Conservation (phyloP, 2,113 vertebrate species). For the Sminthopsis crassicaudata region DNA sequence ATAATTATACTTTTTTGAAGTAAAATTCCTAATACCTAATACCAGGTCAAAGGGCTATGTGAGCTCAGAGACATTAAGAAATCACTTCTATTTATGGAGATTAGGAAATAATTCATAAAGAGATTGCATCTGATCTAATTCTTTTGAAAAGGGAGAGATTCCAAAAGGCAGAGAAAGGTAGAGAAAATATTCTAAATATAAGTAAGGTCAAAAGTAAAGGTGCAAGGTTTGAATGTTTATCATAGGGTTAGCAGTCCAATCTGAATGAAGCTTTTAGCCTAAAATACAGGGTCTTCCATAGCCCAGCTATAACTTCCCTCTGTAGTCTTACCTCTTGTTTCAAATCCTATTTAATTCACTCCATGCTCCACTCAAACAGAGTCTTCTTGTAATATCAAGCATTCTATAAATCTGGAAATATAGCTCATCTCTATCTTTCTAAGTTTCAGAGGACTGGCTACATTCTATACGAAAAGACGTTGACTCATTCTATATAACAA, state of each 20-base stretch:
- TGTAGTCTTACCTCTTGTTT: background rate
- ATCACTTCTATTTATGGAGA: background rate
- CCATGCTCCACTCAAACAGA: background rate
- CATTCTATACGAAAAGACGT: background rate
- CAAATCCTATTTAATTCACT: background rate
- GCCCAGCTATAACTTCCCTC: background rate
- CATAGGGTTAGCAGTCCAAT: background rate
- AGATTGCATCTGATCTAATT: background rate
- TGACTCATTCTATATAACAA: background rate
- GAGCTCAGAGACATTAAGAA: background rate
- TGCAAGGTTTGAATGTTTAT: background rate
- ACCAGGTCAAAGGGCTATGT: background rate
- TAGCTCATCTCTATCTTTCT: background rate
- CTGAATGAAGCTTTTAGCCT: background rate
- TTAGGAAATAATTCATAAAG: background rate
- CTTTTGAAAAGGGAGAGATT: background rate
- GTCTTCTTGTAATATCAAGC: background rate
- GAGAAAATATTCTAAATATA: background rate
- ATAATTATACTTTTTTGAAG: background rate
- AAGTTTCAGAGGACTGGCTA: background rate
- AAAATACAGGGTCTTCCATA: background rate
- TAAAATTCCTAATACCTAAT: background rate
- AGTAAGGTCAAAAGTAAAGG: background rate
- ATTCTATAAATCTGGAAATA: background rate
- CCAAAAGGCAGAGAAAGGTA: background rate